Conservation (phyloP, 2,888 invertebrate species). For the Neoascia interrupta region DNA sequence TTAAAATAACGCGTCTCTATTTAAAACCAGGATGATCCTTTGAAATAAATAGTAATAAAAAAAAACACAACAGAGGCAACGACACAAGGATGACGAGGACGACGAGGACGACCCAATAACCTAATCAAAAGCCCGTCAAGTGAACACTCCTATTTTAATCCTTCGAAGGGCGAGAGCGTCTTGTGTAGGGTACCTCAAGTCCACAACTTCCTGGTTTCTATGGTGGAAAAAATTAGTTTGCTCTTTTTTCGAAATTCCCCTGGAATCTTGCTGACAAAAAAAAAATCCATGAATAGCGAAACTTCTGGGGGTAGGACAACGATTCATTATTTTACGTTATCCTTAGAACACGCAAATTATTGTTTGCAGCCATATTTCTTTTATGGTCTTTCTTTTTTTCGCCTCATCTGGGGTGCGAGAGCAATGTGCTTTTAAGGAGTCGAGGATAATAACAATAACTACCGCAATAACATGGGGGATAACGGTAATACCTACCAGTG, state of each 20-base stretch:
- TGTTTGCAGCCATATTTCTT: too few species aligned
- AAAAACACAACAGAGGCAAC: too few species aligned
- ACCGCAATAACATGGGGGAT: neutral
- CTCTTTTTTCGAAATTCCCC: constrained; percentile 19
- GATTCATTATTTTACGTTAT: constrained; percentile 2
- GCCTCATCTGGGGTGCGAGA: neutral
- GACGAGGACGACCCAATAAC: constrained; percentile 43
- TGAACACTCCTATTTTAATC: constrained; percentile 17
- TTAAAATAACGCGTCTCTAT: constrained; percentile 18
- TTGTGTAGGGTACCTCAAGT: too few species aligned
- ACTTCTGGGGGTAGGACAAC: neutral
- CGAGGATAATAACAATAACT: constrained; percentile 7
- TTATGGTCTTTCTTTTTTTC: neutral
- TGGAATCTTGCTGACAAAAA: constrained; percentile 9
- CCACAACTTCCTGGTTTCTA: neutral
- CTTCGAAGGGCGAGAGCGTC: neutral
- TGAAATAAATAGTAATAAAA: constrained; percentile 35
- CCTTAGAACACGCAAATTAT: constrained; percentile 23
- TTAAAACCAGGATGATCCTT: constrained; percentile 20
- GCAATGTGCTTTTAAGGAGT: constrained; percentile 5
- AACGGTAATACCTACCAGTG: constrained; percentile 2
- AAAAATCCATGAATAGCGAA: neutral
- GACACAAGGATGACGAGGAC: neutral
- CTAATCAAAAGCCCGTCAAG: constrained; percentile 30
- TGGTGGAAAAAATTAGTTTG: neutral